Evolutionary conservation across 2,113 vertebrate genomes (phyloP), one percentile per base, ranked within the genome.

Genomic region (Lophochroa leadbeateri): DNA sequence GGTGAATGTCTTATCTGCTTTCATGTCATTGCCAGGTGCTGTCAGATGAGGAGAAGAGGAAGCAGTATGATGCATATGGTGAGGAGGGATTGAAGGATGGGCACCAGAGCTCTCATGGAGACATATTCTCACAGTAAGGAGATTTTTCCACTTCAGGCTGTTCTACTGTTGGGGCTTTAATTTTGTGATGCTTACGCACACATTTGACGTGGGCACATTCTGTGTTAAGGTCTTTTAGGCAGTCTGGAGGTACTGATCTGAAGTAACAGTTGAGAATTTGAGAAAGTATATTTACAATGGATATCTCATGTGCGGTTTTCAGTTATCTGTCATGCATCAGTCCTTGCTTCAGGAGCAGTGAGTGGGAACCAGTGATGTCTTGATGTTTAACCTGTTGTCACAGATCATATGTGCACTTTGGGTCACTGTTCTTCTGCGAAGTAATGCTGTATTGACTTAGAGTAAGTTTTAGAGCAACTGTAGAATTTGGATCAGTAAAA

Each of bases 11-110:
- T 37, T 41, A 37, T 46, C 24, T 33, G 7, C 68, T 61, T 31
- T 27, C 9, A 28, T 67, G 82, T 86, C 33, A 20, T 19, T 94
- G 37, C 21, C 95, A 99, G 99, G 99, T 99, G 61, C 98, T 99
- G 33, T 99, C 99, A 2, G 99, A 99, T 23, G 99, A 99, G 90
- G 99, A 99, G 95, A 99, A 99, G 92, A 98, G 99, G 96, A 99
- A 99, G 97, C 99, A 99, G 68, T 99, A 99, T 4, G 99, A 99
- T 60, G 94, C 97, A 0, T 99, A 99, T 0, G 99, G 99, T 71
- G 99, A 99, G 95, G 99, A 99, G 44, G 99, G 99, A 20, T 97
- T 99, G 64, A 99, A 99, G 97, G 99, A 99, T 41, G 99, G 99
- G 35, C 99, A 99, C 96, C 99, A 99, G 88, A 98, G 99, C 96